Conservation (phyloP, 2,113 vertebrate genomes). For the Mungos mungo region DNA sequence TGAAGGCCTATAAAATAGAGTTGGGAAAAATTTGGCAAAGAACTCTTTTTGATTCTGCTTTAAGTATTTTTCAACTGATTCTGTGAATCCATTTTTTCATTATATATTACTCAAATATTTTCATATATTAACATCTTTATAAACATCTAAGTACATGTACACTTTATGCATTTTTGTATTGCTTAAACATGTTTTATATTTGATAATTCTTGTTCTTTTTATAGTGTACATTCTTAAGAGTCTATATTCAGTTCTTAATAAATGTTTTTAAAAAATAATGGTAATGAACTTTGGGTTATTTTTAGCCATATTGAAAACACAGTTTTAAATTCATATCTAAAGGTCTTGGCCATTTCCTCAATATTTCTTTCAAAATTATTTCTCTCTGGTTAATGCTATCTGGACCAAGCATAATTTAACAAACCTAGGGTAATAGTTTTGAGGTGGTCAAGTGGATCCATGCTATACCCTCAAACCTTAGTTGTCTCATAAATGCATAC, state of each 20-base stretch:
- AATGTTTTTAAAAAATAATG: constrained; percentile 47
- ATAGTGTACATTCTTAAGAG: neutral
- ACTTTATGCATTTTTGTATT: neutral
- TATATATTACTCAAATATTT: neutral
- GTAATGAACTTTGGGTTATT: neutral
- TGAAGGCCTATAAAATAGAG: neutral
- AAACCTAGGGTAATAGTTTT: neutral
- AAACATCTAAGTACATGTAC: neutral
- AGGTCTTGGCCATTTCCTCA: neutral
- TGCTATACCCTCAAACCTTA: neutral
- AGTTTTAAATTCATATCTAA: constrained; percentile 45
- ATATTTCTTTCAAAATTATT: constrained; percentile 22
- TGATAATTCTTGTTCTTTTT: neutral
- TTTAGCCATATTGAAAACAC: constrained; percentile 16
- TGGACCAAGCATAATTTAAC: neutral
- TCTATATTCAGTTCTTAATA: neutral
- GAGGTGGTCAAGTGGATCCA: neutral
- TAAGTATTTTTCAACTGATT: constrained; percentile 42
- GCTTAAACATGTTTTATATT: neutral
- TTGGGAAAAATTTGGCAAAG: constrained; percentile 17
- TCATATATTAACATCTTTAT: neutral
- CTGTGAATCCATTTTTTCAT: constrained; percentile 40
- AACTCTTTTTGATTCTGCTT: constrained; percentile 27
- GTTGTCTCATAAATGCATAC: neutral
- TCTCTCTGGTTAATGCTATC: neutral